phyloP scores from a whole-genome alignment of 2,113 vertebrate species.

The Coptodon rendalli region DNA sequence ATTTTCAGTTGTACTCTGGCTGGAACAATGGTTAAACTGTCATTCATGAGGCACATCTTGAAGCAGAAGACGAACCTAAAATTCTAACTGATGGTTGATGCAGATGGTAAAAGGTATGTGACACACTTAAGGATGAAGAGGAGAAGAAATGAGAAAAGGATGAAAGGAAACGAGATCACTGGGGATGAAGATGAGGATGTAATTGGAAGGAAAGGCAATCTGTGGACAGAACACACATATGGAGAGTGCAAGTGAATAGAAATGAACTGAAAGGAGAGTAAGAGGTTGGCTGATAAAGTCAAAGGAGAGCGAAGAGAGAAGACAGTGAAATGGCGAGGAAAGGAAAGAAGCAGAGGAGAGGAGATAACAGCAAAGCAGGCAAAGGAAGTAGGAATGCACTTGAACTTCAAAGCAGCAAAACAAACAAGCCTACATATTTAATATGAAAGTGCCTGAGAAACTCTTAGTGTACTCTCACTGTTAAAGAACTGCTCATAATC shows the following conservation, averaged over 20 bases:
- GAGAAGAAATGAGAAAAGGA: background rate
- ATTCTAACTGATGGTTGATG: constrained; percentile 7
- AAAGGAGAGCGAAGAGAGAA: background rate
- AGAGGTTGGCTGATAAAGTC: background rate
- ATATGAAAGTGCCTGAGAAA: constrained; percentile 26
- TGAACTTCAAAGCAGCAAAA: constrained; percentile 41
- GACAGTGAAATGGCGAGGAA: background rate
- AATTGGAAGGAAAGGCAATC: background rate
- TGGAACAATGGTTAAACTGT: constrained; percentile 23
- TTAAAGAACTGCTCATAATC: constrained; percentile 34
- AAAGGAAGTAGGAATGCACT: background rate
- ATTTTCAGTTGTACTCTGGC: constrained; percentile 26
- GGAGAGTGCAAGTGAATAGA: background rate
- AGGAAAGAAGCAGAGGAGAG: background rate
- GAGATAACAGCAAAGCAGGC: background rate
- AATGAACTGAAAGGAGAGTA: background rate
- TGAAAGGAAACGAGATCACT: background rate
- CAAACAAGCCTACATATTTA: constrained; percentile 36
- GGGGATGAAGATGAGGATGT: background rate
- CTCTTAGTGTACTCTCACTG: constrained; percentile 10
- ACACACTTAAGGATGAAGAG: background rate
- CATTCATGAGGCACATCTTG: constrained; percentile 17
- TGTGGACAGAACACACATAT: background rate
- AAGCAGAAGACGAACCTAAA: background rate
- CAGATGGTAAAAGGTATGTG: background rate